phyloP scores from a whole-genome alignment of 1,140 invertebrate species.

The Bombus pyrosoma region DNA sequence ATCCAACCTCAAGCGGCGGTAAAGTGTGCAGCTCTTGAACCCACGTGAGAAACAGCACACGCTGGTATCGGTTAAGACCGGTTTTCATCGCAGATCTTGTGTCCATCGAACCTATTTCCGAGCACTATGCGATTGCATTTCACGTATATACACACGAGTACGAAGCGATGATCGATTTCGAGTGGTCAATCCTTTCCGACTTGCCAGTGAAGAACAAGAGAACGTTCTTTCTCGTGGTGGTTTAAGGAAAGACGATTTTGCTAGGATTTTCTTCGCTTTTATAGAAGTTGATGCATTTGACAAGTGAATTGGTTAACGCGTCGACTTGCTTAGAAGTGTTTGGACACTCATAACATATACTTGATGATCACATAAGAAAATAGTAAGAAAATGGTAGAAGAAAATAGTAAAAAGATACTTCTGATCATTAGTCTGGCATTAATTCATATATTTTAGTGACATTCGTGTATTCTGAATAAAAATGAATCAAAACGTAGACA shows the following conservation, averaged over 20 bases:
- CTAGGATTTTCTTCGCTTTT: no score
- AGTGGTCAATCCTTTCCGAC: not conserved
- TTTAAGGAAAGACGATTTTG: not conserved
- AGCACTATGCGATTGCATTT: not conserved
- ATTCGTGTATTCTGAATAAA: no score
- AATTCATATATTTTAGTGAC: no score
- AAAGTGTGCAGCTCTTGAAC: slow-evolving; percentile 32
- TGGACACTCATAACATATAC: no score
- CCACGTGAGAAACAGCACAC: slow-evolving; percentile 59
- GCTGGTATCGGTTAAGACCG: slow-evolving; percentile 55
- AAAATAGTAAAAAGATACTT: no score
- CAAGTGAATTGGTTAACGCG: no score
- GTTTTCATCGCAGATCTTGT: slow-evolving; percentile 37
- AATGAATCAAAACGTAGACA: no score
- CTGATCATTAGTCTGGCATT: no score
- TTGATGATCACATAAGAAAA: no score
- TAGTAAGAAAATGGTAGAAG: no score
- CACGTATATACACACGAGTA: not conserved
- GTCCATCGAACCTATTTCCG: slow-evolving; percentile 24
- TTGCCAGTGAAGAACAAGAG: not conserved
- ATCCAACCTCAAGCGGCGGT: slow-evolving; percentile 38
- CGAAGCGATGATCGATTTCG: not conserved
- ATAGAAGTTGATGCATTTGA: no score
- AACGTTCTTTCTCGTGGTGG: not conserved
- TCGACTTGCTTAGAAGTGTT: no score